Conservation (phyloP, 2,888 invertebrate genomes). For the Tipula lateralis region DNA sequence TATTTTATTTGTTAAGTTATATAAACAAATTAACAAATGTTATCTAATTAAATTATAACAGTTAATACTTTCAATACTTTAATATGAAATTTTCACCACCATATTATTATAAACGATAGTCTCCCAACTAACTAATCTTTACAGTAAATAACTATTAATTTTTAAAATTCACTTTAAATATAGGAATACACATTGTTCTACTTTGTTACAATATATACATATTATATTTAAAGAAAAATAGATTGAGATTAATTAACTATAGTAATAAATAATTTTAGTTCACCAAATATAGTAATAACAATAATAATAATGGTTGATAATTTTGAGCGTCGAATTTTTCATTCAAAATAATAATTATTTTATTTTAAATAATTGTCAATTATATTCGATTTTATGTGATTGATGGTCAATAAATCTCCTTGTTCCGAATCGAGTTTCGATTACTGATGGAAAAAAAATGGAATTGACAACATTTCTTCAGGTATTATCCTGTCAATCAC, state of each 20-base stretch:
- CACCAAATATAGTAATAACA: neutral
- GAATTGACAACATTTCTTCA: neutral
- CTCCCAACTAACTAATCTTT: neutral
- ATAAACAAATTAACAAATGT: neutral
- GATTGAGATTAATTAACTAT: slow-evolving; percentile 2
- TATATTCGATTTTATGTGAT: neutral
- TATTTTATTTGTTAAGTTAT: neutral
- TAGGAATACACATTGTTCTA: too few relatives aligned
- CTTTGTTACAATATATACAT: neutral
- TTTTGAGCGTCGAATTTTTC: too few relatives aligned
- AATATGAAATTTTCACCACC: neutral
- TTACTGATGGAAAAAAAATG: too few relatives aligned
- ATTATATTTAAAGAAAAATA: neutral
- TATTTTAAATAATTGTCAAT: neutral
- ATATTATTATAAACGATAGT: neutral
- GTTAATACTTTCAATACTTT: neutral
- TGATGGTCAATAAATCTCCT: too few relatives aligned
- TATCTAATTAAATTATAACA: neutral
- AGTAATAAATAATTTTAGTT: neutral
- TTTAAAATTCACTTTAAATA: neutral
- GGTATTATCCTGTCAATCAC: neutral
- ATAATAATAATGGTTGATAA: too few relatives aligned
- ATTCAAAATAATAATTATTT: neutral
- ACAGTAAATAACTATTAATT: neutral
- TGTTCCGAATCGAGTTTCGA: too few relatives aligned